phyloP scores from a whole-genome alignment of 2,888 invertebrate species.

The Tetragonula carbonaria region DNA sequence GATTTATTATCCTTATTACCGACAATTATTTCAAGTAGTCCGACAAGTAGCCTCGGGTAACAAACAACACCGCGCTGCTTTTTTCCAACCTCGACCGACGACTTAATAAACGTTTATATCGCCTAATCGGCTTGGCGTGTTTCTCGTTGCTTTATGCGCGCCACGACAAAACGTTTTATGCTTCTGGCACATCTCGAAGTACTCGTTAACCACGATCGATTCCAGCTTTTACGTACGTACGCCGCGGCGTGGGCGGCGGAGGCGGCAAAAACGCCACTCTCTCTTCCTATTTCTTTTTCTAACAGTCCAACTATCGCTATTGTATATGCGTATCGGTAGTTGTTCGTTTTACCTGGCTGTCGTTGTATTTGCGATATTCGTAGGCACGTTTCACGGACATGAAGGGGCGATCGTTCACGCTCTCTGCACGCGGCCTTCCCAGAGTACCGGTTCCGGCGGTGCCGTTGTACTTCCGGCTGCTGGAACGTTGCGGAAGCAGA shows the following conservation, averaged over 20 bases:
- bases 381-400: conserved; percentile 87
- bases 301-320: neutral
- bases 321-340: neutral
- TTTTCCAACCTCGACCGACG: neutral
- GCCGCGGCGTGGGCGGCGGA: neutral
- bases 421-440: conserved; percentile 80
- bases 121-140: neutral
- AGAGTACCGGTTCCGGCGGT: conserved; percentile 81
- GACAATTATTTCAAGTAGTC: conserved; percentile 47
- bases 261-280: conserved; percentile 5
- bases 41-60: neutral
- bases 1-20: conserved; percentile 56
- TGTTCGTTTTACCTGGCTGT: conserved; percentile 83
- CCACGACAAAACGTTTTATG: conserved; percentile 1
- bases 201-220: conserved; percentile 34
- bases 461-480: conserved; percentile 83
- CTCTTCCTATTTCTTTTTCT: neutral
- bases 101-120: conserved; percentile 47
- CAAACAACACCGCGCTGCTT: neutral
- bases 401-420: conserved; percentile 87
- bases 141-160: neutral
- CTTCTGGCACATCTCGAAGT: neutral
- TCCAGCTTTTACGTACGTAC: neutral
- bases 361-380: conserved; percentile 83
- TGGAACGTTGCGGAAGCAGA: conserved; percentile 84